These are phyloP conservation scores for Anthoptus insignis DNA, from an alignment of 2,888 invertebrate species.

Conservation along the genomic window DNA sequence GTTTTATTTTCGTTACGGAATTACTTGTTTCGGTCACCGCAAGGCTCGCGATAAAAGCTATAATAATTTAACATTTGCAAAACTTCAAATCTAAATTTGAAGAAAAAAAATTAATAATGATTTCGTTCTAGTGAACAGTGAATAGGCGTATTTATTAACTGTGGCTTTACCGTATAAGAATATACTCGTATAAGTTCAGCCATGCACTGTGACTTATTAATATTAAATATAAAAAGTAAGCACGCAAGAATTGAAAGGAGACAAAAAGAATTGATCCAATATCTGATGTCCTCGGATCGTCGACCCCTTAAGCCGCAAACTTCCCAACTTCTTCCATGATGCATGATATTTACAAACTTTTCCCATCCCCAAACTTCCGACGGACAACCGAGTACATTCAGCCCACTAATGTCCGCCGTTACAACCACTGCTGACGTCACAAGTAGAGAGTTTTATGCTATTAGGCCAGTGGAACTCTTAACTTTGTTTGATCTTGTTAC, in stretches of 20 bases:
- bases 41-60: too few species aligned
- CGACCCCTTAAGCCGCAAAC: not conserved
- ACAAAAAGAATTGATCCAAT: not conserved
- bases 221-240: too few species aligned
- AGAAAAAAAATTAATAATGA: too few species aligned
- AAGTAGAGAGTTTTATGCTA: not conserved
- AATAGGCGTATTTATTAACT: too few species aligned
- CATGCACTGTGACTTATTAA: too few species aligned
- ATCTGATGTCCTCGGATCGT: not conserved
- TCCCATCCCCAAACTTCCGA: conserved; percentile 1
- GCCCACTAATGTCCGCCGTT: not conserved
- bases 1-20: too few species aligned
- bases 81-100: too few species aligned
- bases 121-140: too few species aligned
- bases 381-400: not conserved
- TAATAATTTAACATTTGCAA: too few species aligned
- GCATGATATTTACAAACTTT: conserved; percentile 2
- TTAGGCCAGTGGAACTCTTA: not conserved
- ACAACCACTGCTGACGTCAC: not conserved
- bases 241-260: not conserved
- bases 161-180: too few species aligned
- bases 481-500: not conserved
- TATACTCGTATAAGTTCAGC: too few species aligned
- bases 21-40: too few species aligned
- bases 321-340: not conserved